Evolutionary conservation across 2,797 vertebrate genomes (phyloP).

Genomic region (Peromyscus nudipes): DNA sequence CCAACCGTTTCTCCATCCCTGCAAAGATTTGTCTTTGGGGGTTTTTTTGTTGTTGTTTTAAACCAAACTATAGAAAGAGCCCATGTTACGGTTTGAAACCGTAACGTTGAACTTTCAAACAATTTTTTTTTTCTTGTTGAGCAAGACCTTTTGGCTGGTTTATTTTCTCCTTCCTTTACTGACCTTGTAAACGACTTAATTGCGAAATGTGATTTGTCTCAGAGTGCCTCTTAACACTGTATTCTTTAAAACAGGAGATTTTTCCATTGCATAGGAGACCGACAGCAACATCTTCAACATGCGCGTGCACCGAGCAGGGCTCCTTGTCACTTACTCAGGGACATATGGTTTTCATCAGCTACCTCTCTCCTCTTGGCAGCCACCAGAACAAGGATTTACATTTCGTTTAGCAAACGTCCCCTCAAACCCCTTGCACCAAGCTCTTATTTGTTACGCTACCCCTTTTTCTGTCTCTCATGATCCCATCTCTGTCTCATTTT

Average conservation of each 20-base stretch:
- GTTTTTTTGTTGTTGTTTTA: background rate
- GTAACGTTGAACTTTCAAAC: slow-evolving; percentile 68
- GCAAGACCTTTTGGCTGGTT: slow-evolving; percentile 74
- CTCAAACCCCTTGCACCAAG: background rate
- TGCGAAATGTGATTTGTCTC: slow-evolving; percentile 80
- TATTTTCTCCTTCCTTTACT: slow-evolving; percentile 77
- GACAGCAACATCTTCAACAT: slow-evolving; percentile 15
- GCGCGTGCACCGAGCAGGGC: background rate
- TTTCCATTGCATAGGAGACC: slow-evolving; percentile 79
- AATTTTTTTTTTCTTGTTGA: slow-evolving; percentile 69
- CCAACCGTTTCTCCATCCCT: background rate
- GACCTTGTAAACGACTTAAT: slow-evolving; percentile 83
- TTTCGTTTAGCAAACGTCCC: slow-evolving; percentile 53
- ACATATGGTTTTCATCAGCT: slow-evolving; percentile 80
- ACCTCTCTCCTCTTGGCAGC: slow-evolving; percentile 72
- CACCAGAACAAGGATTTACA: slow-evolving; percentile 10
- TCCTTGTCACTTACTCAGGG: slow-evolving; percentile 57
- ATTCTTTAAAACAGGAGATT: slow-evolving; percentile 80
- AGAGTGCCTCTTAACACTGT: slow-evolving; percentile 78
- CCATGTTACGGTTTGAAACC: slow-evolving; percentile 34
- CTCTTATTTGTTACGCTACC: background rate
- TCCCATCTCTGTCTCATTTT: background rate
- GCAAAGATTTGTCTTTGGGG: background rate
- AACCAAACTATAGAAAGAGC: background rate
- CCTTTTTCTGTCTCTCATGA: background rate